Base-by-base conservation (phyloP, 2,888 invertebrate species). In the Torymus auratus region DNA sequence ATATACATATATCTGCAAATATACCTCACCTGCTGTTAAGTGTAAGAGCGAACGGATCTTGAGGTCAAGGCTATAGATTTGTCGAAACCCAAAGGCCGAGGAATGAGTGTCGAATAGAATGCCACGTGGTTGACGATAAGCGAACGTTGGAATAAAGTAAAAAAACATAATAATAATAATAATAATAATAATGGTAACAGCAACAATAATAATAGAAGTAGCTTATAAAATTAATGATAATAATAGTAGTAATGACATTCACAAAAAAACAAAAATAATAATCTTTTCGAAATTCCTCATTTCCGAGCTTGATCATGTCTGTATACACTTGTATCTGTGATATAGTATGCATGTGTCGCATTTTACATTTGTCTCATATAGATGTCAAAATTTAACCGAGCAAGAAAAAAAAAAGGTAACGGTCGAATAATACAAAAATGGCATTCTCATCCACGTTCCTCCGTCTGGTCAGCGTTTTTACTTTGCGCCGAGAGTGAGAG, bases 281-380 rank as follows among this genome's bases (percentile, higher is more conserved):
- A 52, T 41, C 41, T 41, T 41, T 68, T 62, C 41, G 55, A 52
- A 62, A 56, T 58, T 71, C 58, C 55, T 17, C 14, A 23, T 56
- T 69, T 62, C 56, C 20, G 52, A 64, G 52, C 53, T 74, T 52
- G 20, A 74, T 80, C 11, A 53, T 28, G 65, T 53, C 23, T 58
- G 15, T 55, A 71, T 80, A 41, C 41, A 41, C 41, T 41, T 41
- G 68, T 61, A 72, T 76, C 72, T 80, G 80, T 80, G 80, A 80
- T 80, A 72, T 65, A 58, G 41, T 41, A 13, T 58, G 13, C n/a
- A 12, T 67, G 23, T 11, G 60, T 65, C 23, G 17, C 28, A 69
- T 23, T 72, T 78, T 70, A 23, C 60, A 41, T 64, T 55, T 11
- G 12, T 56, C 20, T 2, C 17, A 58, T 58, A 58, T 69, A 28